Base-by-base conservation (phyloP, 2,797 vertebrate genomes). In the Crenuchus spilurus region DNA sequence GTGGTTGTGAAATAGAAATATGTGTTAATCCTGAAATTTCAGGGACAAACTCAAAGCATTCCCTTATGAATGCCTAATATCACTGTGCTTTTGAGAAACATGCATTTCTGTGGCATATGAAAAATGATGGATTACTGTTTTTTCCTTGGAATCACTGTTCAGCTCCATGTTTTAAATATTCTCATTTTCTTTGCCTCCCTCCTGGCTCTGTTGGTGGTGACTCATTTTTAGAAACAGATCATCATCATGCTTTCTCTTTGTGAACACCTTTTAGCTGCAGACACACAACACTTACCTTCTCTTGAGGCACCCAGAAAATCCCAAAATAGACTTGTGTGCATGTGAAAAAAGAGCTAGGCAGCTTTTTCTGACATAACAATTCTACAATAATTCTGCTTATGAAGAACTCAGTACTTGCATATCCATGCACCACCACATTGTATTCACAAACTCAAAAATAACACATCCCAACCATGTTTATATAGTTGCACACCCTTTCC, bases 401-500 rank as follows among this genome's bases (percentile, higher is more conserved):
- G 7, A 3, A 18, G 28, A 11, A 31, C 31, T 35, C 30, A 20
- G 5, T 20, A 58, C 13, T 22, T 35, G 33, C 30, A 11, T 35
- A 35, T 35, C 55, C 3, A 6, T 28, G 9, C 41, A 42, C 37
- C 70, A 44, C 48, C 48, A 1, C 14, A 39, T 4, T 49, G 44
- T 28, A 26, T 57, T 37, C 14, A 22, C 30, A 46, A 16, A 37
- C 18, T 16, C 42, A 33, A 69, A 16, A 68, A 72, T 41, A 55
- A 54, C 44, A 39, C 18, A 6, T 70, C 18, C 31, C 11, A 58
- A 60, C 28, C 77, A 63, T 37, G 39, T 46, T n/a, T 6, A 8
- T 42, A 28, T 37, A 7, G 10, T 41, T 20, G 55, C 26, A 54
- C 52, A 66, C 76, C 57, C 70, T 58, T 76, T 76, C 74, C 70